Evolutionary conservation across 2,113 vertebrate species (phyloP).

Genomic region (Lepus europaeus): DNA sequence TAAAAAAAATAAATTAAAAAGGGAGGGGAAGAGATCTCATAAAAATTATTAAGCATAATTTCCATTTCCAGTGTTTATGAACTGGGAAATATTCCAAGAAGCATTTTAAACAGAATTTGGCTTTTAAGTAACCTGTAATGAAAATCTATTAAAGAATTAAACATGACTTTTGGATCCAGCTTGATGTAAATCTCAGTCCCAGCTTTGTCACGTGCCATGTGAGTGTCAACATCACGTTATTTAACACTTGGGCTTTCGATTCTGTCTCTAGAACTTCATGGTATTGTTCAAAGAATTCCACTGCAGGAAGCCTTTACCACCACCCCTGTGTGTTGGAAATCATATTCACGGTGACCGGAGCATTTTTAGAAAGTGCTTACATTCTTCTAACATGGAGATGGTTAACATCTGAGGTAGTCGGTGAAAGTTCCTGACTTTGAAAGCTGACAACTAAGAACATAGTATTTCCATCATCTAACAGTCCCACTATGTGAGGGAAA

Average conservation of each 20-base stretch:
- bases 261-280: not conserved
- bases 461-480: not conserved
- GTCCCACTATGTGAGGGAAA: not conserved
- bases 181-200: not conserved
- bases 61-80: conserved; percentile 2
- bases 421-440: not conserved
- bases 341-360: not conserved
- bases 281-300: not conserved
- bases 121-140: not conserved
- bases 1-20: not conserved
- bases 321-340: not conserved
- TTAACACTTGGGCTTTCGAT: not conserved
- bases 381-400: not conserved
- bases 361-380: not conserved
- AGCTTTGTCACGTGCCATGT: not conserved
- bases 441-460: not conserved
- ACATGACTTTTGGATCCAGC: not conserved
- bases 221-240: not conserved
- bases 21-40: not conserved
- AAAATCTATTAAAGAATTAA: not conserved
- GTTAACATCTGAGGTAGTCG: not conserved
- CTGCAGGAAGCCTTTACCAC: not conserved
- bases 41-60: conserved; percentile 45
- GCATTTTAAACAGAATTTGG: not conserved
- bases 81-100: not conserved